Percentiles rank a stretch among this genome's conserved stretches.
Evolutionary conservation across 1,140 invertebrate species (phyloP).

Genomic region (Cheumatopsyche charites): DNA sequence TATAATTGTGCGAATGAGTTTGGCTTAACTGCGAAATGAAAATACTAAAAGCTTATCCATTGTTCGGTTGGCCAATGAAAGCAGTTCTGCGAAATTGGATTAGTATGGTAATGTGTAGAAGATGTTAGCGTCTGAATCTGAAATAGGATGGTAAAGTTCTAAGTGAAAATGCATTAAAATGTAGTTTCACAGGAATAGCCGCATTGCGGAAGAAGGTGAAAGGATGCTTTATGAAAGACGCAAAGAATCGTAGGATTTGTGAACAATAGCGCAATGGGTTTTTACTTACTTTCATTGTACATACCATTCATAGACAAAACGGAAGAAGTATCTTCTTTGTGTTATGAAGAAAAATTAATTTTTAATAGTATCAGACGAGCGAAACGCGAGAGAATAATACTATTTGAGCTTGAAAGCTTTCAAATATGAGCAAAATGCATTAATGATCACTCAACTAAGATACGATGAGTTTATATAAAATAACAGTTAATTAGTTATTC

Average conservation of each 20-base stretch:
- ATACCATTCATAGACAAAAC: not conserved
- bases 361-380: no score
- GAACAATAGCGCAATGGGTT: constrained; percentile 23
- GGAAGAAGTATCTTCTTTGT: not conserved
- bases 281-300: not conserved
- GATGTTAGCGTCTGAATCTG: not conserved
- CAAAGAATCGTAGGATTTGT: constrained; percentile 19
- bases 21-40: no score
- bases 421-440: no score
- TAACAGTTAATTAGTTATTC: no score
- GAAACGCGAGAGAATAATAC: no score
- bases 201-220: constrained; percentile 35
- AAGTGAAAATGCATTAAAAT: constrained; percentile 37
- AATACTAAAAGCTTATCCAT: no score
- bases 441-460: no score
- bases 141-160: not conserved
- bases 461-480: no score
- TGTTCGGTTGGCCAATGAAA: no score
- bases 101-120: not conserved
- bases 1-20: no score
- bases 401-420: no score
- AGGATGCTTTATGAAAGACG: constrained; percentile 11
- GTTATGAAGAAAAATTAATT: constrained; percentile 26
- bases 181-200: constrained; percentile 25
- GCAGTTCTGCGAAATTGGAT: not conserved